Percentiles rank a stretch among this genome's conserved stretches.
Conservation (phyloP, 1,140 invertebrate species). For the Delia radicum region DNA sequence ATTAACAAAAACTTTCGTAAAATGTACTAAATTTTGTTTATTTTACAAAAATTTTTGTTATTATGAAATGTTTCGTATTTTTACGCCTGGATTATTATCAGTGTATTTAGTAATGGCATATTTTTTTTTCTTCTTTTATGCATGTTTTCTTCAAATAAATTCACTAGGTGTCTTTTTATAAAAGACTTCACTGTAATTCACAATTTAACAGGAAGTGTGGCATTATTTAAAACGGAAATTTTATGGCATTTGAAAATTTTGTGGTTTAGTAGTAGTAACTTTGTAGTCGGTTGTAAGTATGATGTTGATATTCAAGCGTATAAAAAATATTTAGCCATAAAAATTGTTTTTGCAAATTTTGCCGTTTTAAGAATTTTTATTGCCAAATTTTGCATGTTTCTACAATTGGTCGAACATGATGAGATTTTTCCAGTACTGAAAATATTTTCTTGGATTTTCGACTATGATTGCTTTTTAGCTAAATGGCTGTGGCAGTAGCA, state of each 20-base stretch:
- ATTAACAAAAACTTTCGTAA: too few species aligned
- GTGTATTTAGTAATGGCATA: too few species aligned
- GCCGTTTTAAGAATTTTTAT: background rate
- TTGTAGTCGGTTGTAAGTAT: background rate
- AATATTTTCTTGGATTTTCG: background rate
- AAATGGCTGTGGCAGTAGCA: background rate
- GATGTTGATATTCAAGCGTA: background rate
- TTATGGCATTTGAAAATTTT: background rate
- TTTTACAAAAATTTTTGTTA: too few species aligned
- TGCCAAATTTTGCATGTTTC: slow-evolving; percentile 9
- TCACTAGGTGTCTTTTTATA: too few species aligned
- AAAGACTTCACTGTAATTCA: too few species aligned
- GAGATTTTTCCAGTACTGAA: slow-evolving; percentile 5
- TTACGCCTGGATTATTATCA: too few species aligned
- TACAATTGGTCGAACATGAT: background rate
- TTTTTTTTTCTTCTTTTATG: too few species aligned
- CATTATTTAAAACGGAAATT: slow-evolving; percentile 4
- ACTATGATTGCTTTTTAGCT: background rate
- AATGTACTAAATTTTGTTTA: too few species aligned
- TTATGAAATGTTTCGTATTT: too few species aligned
- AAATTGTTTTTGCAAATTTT: slow-evolving; percentile 8
- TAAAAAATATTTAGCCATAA: background rate
- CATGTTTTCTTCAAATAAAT: too few species aligned
- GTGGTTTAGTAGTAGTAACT: background rate
- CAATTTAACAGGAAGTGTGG: background rate